Conservation (phyloP, 2,113 vertebrate species). For the Dicrurus megarhynchus region DNA sequence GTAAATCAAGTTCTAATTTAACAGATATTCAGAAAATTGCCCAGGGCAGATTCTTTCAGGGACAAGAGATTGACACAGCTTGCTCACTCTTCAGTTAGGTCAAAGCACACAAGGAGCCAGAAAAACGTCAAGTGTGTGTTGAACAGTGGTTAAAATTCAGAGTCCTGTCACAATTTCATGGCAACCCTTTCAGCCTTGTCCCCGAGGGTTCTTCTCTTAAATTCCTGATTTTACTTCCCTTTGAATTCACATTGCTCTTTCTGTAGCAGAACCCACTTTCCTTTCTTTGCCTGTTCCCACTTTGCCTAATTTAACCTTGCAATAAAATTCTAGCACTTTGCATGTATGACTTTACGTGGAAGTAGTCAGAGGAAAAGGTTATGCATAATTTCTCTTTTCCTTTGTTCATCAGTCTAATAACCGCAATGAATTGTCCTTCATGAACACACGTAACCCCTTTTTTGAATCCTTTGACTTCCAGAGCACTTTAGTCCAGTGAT, state of each 20-base stretch:
- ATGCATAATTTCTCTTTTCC: neutral
- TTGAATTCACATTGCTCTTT: neutral
- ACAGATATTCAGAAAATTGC: neutral
- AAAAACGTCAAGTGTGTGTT: neutral
- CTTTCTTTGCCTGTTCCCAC: neutral
- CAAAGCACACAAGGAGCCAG: neutral
- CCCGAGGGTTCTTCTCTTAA: neutral
- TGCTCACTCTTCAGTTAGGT: neutral
- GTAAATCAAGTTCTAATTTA: neutral
- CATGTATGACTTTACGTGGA: accelerated
- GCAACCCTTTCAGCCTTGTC: neutral
- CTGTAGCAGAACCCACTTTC: neutral
- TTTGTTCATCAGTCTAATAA: neutral
- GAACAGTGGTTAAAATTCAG: neutral
- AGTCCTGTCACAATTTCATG: neutral
- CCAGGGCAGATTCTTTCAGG: neutral
- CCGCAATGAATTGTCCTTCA: neutral
- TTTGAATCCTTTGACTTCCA: neutral
- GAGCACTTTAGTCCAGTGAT: neutral
- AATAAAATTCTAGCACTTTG: neutral
- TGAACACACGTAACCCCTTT: neutral
- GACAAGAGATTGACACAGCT: neutral
- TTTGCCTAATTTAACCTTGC: neutral
- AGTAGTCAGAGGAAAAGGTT: neutral
- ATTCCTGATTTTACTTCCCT: neutral